Evolutionary conservation across 2,888 invertebrate genomes (phyloP), one percentile per base, ranked within the genome.

Genomic region (Lasioglossum pauxillum): DNA sequence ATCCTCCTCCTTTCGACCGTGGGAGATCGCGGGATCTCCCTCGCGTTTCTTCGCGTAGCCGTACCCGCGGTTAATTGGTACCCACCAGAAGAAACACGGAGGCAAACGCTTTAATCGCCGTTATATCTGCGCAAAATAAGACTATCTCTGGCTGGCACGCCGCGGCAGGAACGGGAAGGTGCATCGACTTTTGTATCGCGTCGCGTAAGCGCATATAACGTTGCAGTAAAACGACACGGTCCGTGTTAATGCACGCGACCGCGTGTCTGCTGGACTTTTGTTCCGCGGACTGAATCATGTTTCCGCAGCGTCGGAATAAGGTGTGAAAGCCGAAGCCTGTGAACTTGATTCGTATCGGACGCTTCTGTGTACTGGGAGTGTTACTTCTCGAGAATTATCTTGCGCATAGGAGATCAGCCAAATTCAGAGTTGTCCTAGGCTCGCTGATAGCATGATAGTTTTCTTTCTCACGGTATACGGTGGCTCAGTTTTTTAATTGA

Each of bases 101-200:
- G 80, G 88, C 80, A 76, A 80, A 84, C 85, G 82, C 80, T 83
- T 81, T 88, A 90, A 90, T 90, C 89, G 85, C 83, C 87, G 90
- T 91, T 91, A 88, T 85, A 90, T 91, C 91, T 89, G 89, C 87
- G 81, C 57, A 74, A 86, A 87, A 85, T 85, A 84, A 84, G 82
- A 81, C 84, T 80, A 84, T 86, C 86, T 79, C 64, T 7, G 16
- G 31, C 31, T 16, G 64, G 64, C 64, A 31, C 64, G 75, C 69
- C 67, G 78, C 57, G 31, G 87, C 16, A 75, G 75, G 44, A 57
- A 80, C 67, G 57, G 60, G 75, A 71, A 87, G 80, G 88, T 86
- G 82, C 82, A 83, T 89, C 84, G 86, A 86, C 83, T 86, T 83
- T 78, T 83, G 85, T 75, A 86, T 89, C 85, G 72, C 75, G 80